Base-by-base conservation (phyloP, 2,888 invertebrate genomes). In the Thera obeliscata region DNA sequence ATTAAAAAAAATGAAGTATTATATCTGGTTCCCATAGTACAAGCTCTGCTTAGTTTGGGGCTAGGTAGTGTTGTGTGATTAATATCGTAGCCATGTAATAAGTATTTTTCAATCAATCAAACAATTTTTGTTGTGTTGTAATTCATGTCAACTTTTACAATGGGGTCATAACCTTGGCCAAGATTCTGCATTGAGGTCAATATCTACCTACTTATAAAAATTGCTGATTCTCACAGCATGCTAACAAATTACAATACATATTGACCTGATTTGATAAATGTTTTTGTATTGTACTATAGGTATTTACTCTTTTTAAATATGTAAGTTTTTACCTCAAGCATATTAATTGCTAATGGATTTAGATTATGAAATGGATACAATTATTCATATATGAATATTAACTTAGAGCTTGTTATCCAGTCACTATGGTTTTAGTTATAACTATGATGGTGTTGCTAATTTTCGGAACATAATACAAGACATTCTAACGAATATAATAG, bases 161-260 rank as follows among this genome's bases (percentile, higher is more conserved):
- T 64, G 64, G 50, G 61, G 64, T 2, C 54, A 64, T 55, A 61
- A 61, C 68, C 68, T 68, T 68, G 68, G 55, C 64, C 64, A 54
- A 67, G 67, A 67, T 67, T 64, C 50, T 59, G 35, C 56, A 50
- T 56, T 56, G 35, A 56, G 43, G 62, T 63, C 22, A 63, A 56
- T 55, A 55, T 11, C 7, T 46, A 6, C 50, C n/a, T 48, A 7
- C 43, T 35, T 33, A 22, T 50, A 22, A 56, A 62, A 56, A 56
- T 50, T 50, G 56, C 56, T 63, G 50, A 56, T 50, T 38, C 50
- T 56, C 38, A 50, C 41, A 56, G 22, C 56, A 63, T 56, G 50
- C 43, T 49, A 54, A 46, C 52, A 59, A 59, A 38, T 12, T 12
- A 8, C 33, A 33, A 33, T 52, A 52, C 3, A 1, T 33, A 2